Base-by-base conservation (phyloP, 2,888 invertebrate genomes). In the Tipula vernalis region DNA sequence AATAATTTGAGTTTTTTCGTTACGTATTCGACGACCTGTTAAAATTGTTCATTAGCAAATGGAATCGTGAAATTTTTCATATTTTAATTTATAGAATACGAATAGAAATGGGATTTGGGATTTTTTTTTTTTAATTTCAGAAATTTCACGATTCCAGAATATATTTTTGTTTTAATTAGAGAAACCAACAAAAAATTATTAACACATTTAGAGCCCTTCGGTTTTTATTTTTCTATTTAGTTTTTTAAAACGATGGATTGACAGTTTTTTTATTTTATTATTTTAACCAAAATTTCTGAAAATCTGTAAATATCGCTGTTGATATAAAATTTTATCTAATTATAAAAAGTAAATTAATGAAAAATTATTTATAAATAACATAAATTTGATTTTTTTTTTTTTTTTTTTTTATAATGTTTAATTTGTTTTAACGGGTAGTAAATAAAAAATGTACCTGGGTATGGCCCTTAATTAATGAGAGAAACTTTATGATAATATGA, bases 201-300 rank as follows among this genome's bases (percentile, higher is more conserved):
- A 71, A 71, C 71, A 71, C 71, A 71, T 71, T 71, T 71, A 71
- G 71, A 71, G 71, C 71, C 71, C 71, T 71, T 71, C 71, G 28
- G 71, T 71, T 71, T 71, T 71, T 71, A 71, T 71, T 71, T 28
- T 71, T 71, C 71, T 71, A 71, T 71, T 71, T 71, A 18, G 18
- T 18, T 18, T 71, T 71, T 71, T 71, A 12, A 71, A 28, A 71
- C 71, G 71, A 28, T 71, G 71, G 71, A 71, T 71, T 28, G 71
- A 71, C 28, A 28, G 28, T 28, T 28, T 28, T 5, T 71, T 71
- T 28, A 28, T 71, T 71, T 71, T 71, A 71, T 12, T 71, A 71
- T 71, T 71, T 71, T 71, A 71, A 71, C 71, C 71, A 71, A 71
- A 71, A 71, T 71, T 71, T 71, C 71, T 71, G 71, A 71, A 71